A percentile compares a stretch with the other conserved stretches of the same genome.
Conservation (phyloP, 2,113 vertebrate genomes). For the Dendrocopos noguchii region DNA sequence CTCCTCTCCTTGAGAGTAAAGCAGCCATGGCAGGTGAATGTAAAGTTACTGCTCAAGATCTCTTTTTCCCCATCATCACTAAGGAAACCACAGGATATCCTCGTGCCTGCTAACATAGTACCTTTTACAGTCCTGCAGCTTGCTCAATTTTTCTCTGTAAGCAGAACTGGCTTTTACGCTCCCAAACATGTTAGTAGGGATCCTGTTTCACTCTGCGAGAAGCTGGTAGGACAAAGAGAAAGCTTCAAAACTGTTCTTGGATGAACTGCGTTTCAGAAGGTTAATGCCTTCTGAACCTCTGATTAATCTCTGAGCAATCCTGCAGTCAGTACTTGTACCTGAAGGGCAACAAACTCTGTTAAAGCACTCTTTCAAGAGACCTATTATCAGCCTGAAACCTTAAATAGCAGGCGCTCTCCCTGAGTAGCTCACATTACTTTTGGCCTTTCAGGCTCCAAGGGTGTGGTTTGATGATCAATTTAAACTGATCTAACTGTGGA, state of each 20-base stretch:
- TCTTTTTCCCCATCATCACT: not conserved
- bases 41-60: not conserved
- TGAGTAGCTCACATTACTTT: not conserved
- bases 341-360: slow-evolving; percentile 5
- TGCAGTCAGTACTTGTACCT: slow-evolving; percentile 11
- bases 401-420: not conserved
- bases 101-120: not conserved
- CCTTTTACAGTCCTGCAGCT: not conserved
- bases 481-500: slow-evolving; percentile 11
- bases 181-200: not conserved
- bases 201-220: not conserved
- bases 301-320: slow-evolving; percentile 29
- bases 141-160: not conserved
- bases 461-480: slow-evolving; percentile 48
- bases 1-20: not conserved
- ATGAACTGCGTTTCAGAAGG: not conserved
- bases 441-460: slow-evolving; percentile 1
- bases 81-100: not conserved
- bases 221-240: not conserved
- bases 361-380: slow-evolving; percentile 12
- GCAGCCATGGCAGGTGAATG: not conserved
- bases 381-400: not conserved
- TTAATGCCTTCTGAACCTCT: slow-evolving; percentile 6
- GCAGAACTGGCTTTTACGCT: not conserved
- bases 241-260: not conserved